These are phyloP conservation scores for Nysson spinosus DNA, from an alignment of 2,888 invertebrate species.

Conservation along the genomic window DNA sequence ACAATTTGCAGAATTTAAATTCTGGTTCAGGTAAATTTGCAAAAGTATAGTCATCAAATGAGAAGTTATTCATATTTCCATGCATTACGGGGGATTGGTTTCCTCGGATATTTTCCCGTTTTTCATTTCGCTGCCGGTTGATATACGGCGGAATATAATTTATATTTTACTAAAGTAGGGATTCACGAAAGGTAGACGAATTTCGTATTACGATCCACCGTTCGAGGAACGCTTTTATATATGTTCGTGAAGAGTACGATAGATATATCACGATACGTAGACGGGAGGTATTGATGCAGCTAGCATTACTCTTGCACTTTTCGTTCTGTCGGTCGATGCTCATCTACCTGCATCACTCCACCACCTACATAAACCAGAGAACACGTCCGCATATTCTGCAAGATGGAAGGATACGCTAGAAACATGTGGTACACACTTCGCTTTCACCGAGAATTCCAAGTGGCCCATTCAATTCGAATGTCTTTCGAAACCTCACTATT, in stretches of 20 bases:
- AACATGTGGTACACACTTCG: not conserved
- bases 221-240: constrained; percentile 31
- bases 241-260: constrained; percentile 35
- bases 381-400: not conserved
- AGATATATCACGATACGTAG: constrained; percentile 46
- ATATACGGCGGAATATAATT: constrained; percentile 20
- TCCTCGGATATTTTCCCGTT: too few relatives aligned
- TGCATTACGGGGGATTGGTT: too few relatives aligned
- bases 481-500: too few relatives aligned
- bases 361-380: constrained; percentile 12
- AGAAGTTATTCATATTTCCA: too few relatives aligned
- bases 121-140: not conserved
- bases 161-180: constrained; percentile 42
- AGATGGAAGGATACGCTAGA: not conserved
- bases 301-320: constrained; percentile 28
- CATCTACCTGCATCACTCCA: constrained; percentile 25
- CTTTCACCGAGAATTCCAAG: not conserved
- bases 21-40: too few relatives aligned
- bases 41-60: too few relatives aligned
- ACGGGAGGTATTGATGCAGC: constrained; percentile 38
- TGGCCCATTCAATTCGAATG: not conserved
- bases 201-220: constrained; percentile 40
- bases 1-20: too few relatives aligned
- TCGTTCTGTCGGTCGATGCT: constrained; percentile 30
- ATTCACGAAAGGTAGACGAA: constrained; percentile 46